Evolutionary conservation across 2,888 invertebrate genomes (phyloP).

Genomic region (Scaptomyza polygonia): DNA sequence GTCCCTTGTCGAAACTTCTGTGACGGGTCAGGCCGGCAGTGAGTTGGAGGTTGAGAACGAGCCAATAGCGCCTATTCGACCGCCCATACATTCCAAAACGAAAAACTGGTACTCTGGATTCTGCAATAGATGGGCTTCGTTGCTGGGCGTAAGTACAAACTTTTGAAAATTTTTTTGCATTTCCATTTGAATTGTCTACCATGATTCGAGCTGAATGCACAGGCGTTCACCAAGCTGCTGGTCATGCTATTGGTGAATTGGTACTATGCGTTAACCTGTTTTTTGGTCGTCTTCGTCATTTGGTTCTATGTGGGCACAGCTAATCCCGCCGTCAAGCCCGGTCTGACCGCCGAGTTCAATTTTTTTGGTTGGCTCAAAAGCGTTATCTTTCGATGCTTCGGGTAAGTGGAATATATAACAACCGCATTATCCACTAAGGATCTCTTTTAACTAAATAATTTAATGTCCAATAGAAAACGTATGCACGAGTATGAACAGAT

Average conservation of each 20-base stretch:
- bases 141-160: constrained; percentile 91
- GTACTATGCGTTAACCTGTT: constrained; percentile 94
- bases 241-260: constrained; percentile 98
- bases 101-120: constrained; percentile 97
- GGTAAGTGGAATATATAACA: constrained; percentile 85
- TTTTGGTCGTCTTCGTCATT: constrained; percentile 91
- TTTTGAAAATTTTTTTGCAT: neutral
- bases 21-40: constrained; percentile 38
- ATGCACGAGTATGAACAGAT: constrained; percentile 93
- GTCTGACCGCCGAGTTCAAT: constrained; percentile 92
- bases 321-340: constrained; percentile 97
- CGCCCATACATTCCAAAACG: constrained; percentile 93
- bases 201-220: constrained; percentile 65
- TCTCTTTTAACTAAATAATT: neutral
- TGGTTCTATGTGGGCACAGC: constrained; percentile 98
- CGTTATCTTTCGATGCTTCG: constrained; percentile 89
- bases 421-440: neutral
- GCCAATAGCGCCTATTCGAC: constrained; percentile 86
- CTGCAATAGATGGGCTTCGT: constrained; percentile 97
- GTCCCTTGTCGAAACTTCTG: constrained; percentile 39
- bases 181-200: neutral
- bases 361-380: constrained; percentile 92
- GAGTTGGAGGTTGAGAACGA: constrained; percentile 83
- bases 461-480: constrained; percentile 86
- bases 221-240: constrained; percentile 94